Evolutionary conservation across 2,888 invertebrate species (phyloP).

Genomic region (Orchesellides sinensis): DNA sequence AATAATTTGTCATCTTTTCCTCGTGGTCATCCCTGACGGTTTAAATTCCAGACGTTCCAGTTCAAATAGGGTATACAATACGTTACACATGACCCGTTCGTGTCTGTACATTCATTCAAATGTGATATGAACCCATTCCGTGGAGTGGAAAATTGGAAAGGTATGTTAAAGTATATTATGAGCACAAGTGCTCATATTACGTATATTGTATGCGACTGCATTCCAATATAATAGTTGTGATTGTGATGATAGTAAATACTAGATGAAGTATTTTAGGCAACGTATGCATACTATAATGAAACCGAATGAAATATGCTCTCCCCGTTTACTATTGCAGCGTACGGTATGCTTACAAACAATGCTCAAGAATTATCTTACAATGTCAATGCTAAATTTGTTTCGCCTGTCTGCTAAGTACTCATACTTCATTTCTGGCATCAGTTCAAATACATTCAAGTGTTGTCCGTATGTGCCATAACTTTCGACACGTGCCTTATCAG

Average conservation of each 20-base stretch:
- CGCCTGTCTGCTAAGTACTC: slow-evolving; percentile 13
- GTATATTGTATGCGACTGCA: neutral
- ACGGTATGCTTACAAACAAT: neutral
- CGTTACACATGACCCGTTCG: slow-evolving; percentile 37
- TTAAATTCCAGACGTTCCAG: slow-evolving; percentile 12
- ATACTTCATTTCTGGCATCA: slow-evolving; percentile 35
- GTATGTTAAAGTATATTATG: no score
- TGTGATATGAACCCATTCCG: neutral
- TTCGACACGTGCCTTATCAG: slow-evolving; percentile 51
- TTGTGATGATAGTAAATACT: neutral
- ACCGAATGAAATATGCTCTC: no score
- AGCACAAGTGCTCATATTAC: no score
- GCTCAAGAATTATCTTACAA: slow-evolving; percentile 27
- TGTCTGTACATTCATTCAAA: neutral
- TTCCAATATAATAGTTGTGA: neutral
- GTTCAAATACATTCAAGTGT: slow-evolving; percentile 42
- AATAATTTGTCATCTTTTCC: slow-evolving; percentile 53
- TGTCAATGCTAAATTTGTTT: slow-evolving; percentile 44
- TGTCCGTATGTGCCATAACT: slow-evolving; percentile 49
- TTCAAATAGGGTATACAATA: slow-evolving; percentile 46
- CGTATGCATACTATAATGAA: no score
- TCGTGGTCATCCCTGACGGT: slow-evolving; percentile 33
- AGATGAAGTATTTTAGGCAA: no score
- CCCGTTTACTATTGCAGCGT: neutral
- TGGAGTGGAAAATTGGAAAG: no score